Conservation (phyloP, 92 coral and sea anemone genomes). For the Actinernus sp. region DNA sequence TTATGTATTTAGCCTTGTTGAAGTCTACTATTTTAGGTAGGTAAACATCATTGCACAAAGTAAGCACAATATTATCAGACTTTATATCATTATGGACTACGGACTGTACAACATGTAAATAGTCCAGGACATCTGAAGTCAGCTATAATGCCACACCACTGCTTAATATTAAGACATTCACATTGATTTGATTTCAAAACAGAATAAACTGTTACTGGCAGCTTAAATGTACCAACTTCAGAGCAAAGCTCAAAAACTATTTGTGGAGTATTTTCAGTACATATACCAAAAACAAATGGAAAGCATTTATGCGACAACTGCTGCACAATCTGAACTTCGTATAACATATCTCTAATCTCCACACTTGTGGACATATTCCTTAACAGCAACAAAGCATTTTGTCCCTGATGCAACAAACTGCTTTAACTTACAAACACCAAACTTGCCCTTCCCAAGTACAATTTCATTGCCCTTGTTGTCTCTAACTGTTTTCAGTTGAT, state of each 20-base stretch:
- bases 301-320: no score
- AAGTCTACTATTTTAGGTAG: slow-evolving; percentile 12
- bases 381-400: no score
- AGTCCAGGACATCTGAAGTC: slow-evolving; percentile 11
- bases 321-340: no score
- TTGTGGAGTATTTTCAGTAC: slow-evolving; percentile 2
- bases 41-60: neutral
- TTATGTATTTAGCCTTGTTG: slow-evolving; percentile 13
- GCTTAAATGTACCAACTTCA: neutral
- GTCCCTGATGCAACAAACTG: no score
- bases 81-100: slow-evolving; percentile 17
- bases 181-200: no score
- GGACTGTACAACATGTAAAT: slow-evolving; percentile 3
- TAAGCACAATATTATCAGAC: slow-evolving; percentile 14
- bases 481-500: no score
- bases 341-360: no score
- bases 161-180: neutral
- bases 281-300: no score
- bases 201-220: slow-evolving; percentile 16
- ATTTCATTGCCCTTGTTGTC: no score
- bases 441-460: no score
- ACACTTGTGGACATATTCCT: no score
- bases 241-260: slow-evolving; percentile 13
- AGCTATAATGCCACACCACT: slow-evolving; percentile 4
- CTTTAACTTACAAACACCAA: no score